These are phyloP conservation scores for Cuniculus paca DNA, from an alignment of 2,797 vertebrate genomes.

Conservation along the genomic window DNA sequence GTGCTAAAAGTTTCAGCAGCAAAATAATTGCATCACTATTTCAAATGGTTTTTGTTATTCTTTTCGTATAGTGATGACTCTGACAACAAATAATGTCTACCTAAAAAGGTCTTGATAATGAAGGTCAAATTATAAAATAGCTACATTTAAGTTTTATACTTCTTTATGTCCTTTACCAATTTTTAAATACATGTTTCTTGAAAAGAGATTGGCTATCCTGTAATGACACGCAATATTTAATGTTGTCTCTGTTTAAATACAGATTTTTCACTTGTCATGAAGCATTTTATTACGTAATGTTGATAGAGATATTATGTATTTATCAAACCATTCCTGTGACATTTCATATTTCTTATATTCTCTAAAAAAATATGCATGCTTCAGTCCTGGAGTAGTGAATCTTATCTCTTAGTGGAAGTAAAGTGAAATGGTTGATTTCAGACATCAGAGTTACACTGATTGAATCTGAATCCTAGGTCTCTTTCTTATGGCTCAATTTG, in stretches of 20 bases:
- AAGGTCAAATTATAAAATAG: neutral
- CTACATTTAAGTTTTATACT: slow-evolving; percentile 7
- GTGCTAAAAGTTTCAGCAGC: neutral
- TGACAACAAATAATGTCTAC: neutral
- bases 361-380: neutral
- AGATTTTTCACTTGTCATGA: neutral
- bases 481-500: neutral
- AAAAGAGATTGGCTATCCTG: slow-evolving; percentile 17
- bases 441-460: neutral
- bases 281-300: neutral
- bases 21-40: slow-evolving; percentile 44
- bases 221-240: slow-evolving; percentile 10
- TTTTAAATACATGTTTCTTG: neutral
- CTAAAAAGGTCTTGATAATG: neutral
- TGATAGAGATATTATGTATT: neutral
- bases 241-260: slow-evolving; percentile 20
- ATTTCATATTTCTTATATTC: neutral
- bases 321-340: neutral
- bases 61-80: neutral
- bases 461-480: neutral
- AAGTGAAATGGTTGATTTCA: neutral
- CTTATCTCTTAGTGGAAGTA: neutral
- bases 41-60: neutral
- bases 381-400: neutral
- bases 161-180: neutral